Evolutionary conservation across 2,113 vertebrate genomes (phyloP).

Genomic region (Onychostoma macrolepis): DNA sequence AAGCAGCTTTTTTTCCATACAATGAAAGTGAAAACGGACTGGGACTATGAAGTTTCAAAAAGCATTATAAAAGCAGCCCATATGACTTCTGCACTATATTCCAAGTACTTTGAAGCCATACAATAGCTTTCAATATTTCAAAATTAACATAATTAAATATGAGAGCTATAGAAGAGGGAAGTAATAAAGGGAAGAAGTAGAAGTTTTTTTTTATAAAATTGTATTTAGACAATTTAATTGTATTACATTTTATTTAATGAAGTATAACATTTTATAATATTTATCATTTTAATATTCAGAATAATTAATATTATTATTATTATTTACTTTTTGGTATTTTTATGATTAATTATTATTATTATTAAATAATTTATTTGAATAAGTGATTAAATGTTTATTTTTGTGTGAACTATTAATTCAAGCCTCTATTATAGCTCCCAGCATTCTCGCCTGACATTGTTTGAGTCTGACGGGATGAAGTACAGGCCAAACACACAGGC

Average conservation of each 20-base stretch:
- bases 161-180: background rate
- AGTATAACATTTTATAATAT: background rate
- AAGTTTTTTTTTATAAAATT: background rate
- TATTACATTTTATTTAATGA: background rate
- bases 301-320: too few relatives aligned
- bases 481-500: background rate
- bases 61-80: background rate
- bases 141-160: background rate
- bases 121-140: background rate
- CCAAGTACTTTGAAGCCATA: background rate
- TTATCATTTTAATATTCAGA: background rate
- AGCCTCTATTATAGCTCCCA: background rate
- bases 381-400: background rate
- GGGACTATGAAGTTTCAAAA: background rate
- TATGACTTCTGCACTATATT: background rate
- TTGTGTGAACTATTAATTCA: background rate
- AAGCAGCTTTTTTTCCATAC: background rate
- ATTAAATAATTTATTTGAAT: background rate
- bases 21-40: background rate
- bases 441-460: background rate
- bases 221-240: background rate
- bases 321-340: too few relatives aligned
- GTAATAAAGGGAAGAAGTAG: background rate
- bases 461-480: slow-evolving; percentile 7
- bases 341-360: background rate